A percentile compares a stretch with the other conserved stretches of the same genome.
Conservation (phyloP, 2,113 vertebrate genomes). For the Chamaea fasciata region DNA sequence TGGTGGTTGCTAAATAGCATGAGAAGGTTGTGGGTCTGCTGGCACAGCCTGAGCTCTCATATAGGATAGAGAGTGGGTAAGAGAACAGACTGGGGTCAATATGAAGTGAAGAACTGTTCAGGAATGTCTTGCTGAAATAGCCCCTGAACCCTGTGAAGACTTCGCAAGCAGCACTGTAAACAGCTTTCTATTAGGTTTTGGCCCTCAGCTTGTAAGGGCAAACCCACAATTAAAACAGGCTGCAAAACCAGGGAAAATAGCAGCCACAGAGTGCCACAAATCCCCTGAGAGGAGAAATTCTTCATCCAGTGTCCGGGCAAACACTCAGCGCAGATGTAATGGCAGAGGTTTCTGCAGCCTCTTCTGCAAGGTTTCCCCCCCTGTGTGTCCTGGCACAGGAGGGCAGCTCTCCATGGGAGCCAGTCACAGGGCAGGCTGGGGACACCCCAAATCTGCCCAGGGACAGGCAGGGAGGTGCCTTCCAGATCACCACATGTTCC, state of each 20-base stretch:
- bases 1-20: rapidly evolving
- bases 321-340: background rate
- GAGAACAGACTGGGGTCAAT: background rate
- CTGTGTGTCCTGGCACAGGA: background rate
- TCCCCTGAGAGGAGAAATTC: background rate
- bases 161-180: background rate
- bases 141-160: background rate
- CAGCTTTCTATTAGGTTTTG: background rate
- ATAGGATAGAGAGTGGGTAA: background rate
- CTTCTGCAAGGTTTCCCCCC: background rate
- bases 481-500: background rate
- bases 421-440: background rate
- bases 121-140: conserved; percentile 14
- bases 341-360: background rate
- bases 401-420: background rate
- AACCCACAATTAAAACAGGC: conserved; percentile 23
- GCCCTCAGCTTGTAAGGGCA: background rate
- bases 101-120: background rate
- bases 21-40: background rate
- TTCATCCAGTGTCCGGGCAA: background rate
- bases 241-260: background rate
- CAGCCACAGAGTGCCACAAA: background rate
- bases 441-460: background rate
- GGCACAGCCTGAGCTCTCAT: background rate
- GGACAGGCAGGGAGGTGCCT: background rate